Base-by-base conservation (phyloP, 2,888 invertebrate genomes). In the Cephus rjabovi region DNA sequence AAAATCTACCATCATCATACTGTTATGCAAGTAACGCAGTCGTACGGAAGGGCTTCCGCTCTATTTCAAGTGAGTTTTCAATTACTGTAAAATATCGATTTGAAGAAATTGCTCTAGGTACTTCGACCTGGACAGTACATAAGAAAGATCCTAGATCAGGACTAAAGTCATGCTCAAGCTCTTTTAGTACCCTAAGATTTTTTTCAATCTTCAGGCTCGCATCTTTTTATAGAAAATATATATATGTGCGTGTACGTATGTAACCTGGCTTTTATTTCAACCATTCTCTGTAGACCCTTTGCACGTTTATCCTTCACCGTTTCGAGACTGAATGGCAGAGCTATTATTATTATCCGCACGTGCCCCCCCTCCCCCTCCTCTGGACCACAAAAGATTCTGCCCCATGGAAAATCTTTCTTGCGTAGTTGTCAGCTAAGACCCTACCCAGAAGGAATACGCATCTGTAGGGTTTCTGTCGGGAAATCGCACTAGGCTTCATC, bases 341-440 rank as follows among this genome's bases (percentile, higher is more conserved):
- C 71, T 71, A 23, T 56, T 56, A 56, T 56, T 56, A 33, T 71
- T 71, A 71, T 71, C 71, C 71, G 71, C 71, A 71, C 71, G 71
- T 71, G 71, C 31, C 71, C 12, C 31, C 71, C 31, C 31, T 0
- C 35, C 3, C 12, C 12, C 11, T 2, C 35, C 35, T 12, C 11
- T 23, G 6, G 71, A 34, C 71, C 31, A 71, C 71, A 71, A 71
- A 71, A 71, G 71, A 34, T 56, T 56, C 9, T 56, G 56, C 56
- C 2, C 31, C 12, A 71, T 71, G 71, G 31, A 71, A 71, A 71
- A 71, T 71, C 71, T 11, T 31, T 34, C 71, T 71, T 71, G 12
- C 71, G 71, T 34, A 34, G 33, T 71, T n/a, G 31, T 34, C 71
- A 31, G 71, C 56, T 23, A 56, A 56, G 56, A 56, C 71, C 33